Percentiles rank a stretch among this genome's conserved stretches.
These are phyloP conservation scores for Melanophora roralis DNA, from an alignment of 2,888 invertebrate genomes.

Conservation along the genomic window DNA sequence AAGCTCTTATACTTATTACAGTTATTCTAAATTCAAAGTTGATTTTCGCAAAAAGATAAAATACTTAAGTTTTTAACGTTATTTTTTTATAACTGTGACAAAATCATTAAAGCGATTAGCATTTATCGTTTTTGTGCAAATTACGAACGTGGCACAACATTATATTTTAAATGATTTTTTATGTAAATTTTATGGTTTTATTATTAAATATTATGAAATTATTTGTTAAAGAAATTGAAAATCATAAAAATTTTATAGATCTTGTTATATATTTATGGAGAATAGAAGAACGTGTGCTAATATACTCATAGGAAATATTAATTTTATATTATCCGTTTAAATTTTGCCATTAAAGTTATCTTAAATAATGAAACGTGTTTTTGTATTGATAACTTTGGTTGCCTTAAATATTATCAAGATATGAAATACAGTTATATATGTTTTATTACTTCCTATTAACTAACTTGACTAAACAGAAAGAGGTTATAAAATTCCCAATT, in stretches of 20 bases:
- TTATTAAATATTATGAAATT: background rate
- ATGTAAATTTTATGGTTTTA: background rate
- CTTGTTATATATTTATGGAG: background rate
- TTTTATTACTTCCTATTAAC: too few relatives aligned
- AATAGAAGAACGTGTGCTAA: too few relatives aligned
- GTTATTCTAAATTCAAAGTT: background rate
- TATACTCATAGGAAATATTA: too few relatives aligned
- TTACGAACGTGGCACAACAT: background rate
- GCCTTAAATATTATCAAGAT: too few relatives aligned
- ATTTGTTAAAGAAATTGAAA: background rate
- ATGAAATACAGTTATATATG: too few relatives aligned
- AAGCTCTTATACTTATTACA: background rate
- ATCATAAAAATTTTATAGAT: background rate
- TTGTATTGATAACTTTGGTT: too few relatives aligned
- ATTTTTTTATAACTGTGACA: background rate
- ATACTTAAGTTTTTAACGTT: background rate
- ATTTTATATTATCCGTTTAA: too few relatives aligned
- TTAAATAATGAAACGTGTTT: too few relatives aligned
- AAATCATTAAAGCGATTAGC: background rate
- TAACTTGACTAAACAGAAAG: too few relatives aligned
- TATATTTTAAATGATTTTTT: background rate
- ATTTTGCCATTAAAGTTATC: too few relatives aligned
- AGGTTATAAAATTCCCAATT: too few relatives aligned
- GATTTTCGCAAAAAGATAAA: background rate
- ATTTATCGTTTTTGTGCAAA: background rate